Evolutionary conservation across 2,113 vertebrate genomes (phyloP), one percentile per base, ranked within the genome.

Genomic region (Catharus fuscescens): DNA sequence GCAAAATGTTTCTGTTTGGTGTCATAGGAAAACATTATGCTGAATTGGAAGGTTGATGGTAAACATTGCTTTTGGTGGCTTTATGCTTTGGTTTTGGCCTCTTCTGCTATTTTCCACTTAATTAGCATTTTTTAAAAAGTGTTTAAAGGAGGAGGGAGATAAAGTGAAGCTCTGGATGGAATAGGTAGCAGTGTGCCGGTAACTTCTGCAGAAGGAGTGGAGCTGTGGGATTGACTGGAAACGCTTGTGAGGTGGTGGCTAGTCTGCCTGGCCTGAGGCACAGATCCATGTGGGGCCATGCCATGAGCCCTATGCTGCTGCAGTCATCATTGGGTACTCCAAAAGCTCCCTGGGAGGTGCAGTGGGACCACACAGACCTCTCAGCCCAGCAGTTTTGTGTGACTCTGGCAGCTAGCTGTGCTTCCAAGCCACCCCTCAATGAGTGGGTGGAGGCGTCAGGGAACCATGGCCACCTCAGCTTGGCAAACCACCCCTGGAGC

Each of bases 251-350:
- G 32, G 25, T 42, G 52, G 16, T 52, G 50, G 25, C 44, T 4
- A 1, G 26, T 62, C 52, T 32, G 29, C 50, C 71, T 13, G 9
- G 29, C 23, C 40, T 1, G 0, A 42, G 42, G 65, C 44, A 44
- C 0, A 0, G 53, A 34, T 52, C 59, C 18, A 2, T 6, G 3
- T 14, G 9, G 23, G 42, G 53, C 72, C 8, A 1, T 20, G 29
- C 36, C 5, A 1, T 11, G 64, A 81, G 32, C 60, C 16, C 52
- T 54, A 0, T 1, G 3, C 38, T 73, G 56, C 64, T 66, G 2
- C 0, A 3, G 32, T 29, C 13, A 4, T 8, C 5, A 0, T 18
- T 19, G n/a, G 25, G 23, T 45, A 5, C 65, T 79, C 44, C n/a
- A 3, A 6, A 73, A 91, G 18, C 45, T 93, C n/a, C 18, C 17